Evolutionary conservation across 2,888 invertebrate genomes (phyloP), one percentile per base, ranked within the genome.

Genomic region (Rhagophthalmus giganteus): DNA sequence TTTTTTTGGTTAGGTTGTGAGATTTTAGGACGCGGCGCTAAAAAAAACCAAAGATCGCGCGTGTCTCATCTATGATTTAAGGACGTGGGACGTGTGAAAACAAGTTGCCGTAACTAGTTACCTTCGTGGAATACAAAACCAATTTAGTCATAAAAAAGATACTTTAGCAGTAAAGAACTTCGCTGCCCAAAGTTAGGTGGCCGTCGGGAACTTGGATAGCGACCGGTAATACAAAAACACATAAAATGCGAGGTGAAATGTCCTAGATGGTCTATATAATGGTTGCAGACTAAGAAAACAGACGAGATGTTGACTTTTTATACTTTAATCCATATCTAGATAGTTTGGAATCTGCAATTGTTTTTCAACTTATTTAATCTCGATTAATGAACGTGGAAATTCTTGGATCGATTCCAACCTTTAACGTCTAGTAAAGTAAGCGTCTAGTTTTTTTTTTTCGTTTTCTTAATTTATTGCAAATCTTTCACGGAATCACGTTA

Each of bases 131-230:
- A 39, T 39, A 39, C 39, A 15, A 39, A 39, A 28, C 35, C 37
- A 45, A 45, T 33, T 42, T 37, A n/a, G 28, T 35, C 26, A 35
- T 45, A 45, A 45, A 45, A 32, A 28, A 35, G 11, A 30, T 45
- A 28, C 12, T 45, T 30, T 12, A 37, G 37, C 31, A 45, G 35
- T 45, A 45, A 45, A 45, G 28, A 31, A 45, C 11, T 45, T 30
- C 45, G 27, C 20, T 35, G 28, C 28, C 20, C 9, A 45, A 37
- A 45, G 45, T 45, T 45, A 45, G 30, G 28, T 28, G n/a, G 24
- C 45, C 35, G 16, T 14, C 20, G 45, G 45, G 45, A 45, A 13
- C 30, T 16, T 11, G 24, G 13, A 20, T 28, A 30, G 30, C 45
- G 45, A 10, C 35, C 30, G 45, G 35, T 45, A 28, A 27, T 45